Percentiles rank a stretch among this genome's conserved stretches.
Conservation (phyloP, 2,797 vertebrate species). For the Huso huso region DNA sequence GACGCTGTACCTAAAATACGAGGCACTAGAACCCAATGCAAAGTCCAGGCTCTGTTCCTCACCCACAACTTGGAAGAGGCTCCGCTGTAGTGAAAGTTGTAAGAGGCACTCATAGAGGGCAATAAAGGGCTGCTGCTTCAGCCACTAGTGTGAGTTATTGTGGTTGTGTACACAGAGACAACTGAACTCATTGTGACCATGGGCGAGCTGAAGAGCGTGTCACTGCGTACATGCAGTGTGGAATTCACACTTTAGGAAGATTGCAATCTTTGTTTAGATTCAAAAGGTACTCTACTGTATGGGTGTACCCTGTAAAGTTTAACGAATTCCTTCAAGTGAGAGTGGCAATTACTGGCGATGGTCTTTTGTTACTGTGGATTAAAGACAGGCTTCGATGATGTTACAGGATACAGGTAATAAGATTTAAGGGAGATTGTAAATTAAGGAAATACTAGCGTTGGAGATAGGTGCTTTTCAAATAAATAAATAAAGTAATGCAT, state of each 20-base stretch:
- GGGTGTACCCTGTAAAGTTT: not conserved
- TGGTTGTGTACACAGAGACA: conserved; percentile 18
- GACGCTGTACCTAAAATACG: conserved; percentile 42
- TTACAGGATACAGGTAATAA: no score
- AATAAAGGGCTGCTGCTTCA: conserved; percentile 37
- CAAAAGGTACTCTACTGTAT: not conserved
- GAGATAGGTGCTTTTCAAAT: no score
- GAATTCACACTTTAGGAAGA: not conserved
- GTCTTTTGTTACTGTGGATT: no score
- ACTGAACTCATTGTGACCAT: conserved; percentile 3
- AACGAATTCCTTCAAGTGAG: no score
- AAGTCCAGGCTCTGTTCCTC: conserved; percentile 38
- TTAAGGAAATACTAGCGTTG: no score
- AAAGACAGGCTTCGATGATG: no score
- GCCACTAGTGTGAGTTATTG: conserved; percentile 8
- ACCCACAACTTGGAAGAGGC: conserved; percentile 59
- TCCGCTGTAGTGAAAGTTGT: conserved; percentile 44
- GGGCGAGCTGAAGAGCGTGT: not conserved
- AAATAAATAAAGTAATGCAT: no score
- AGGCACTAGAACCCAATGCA: conserved; percentile 53
- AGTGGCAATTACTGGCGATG: no score
- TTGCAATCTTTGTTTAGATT: not conserved
- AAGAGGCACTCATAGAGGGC: conserved; percentile 40
- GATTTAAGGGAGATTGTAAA: no score
- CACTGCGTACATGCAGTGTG: not conserved